phyloP scores from a whole-genome alignment of 2,797 vertebrate species.

The Gymnothorax javanicus region DNA sequence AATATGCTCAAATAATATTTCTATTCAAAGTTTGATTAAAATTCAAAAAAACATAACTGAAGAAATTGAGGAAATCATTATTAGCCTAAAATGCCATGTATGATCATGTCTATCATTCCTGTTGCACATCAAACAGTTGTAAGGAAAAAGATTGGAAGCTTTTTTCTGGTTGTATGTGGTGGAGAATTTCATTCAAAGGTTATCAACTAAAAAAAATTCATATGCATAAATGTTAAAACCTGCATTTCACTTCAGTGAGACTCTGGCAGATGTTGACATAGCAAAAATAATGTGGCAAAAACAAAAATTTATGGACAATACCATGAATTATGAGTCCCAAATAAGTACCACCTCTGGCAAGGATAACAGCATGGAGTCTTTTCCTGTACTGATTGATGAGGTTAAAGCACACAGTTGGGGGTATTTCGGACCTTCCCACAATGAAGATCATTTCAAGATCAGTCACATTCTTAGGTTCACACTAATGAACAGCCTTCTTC shows the following conservation, averaged over 20 bases:
- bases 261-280: background rate
- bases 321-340: background rate
- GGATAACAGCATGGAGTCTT: background rate
- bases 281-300: background rate
- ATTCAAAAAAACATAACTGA: background rate
- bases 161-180: background rate
- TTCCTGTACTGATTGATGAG: background rate
- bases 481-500: background rate
- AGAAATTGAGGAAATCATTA: background rate
- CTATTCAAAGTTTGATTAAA: background rate
- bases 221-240: background rate
- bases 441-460: background rate
- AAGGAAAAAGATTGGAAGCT: background rate
- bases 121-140: background rate
- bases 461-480: background rate
- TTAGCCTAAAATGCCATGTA: background rate
- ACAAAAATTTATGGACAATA: background rate
- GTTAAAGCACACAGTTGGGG: no score
- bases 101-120: background rate
- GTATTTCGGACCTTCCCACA: background rate
- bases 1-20: background rate
- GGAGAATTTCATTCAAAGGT: background rate
- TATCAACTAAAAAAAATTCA: background rate
- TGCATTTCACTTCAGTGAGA: background rate
- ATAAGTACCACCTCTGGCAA: background rate